Conservation (phyloP, 23 tunicate species). For the Botrylloides violaceus region DNA sequence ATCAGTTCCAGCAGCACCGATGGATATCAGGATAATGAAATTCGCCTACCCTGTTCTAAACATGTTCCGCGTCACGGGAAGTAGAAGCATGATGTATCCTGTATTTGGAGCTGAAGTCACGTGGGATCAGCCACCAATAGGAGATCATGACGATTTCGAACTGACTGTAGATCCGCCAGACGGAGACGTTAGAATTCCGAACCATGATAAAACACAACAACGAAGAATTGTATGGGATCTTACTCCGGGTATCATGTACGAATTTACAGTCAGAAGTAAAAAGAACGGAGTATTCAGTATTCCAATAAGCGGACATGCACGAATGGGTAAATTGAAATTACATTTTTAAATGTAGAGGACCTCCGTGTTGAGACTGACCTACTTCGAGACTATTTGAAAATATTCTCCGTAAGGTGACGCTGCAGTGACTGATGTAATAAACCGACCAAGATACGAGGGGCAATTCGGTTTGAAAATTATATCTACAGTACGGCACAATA, state of each 20-base stretch:
- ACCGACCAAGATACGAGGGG: no score
- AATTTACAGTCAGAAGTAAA: conserved; percentile 38
- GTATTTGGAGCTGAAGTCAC: conserved; percentile 60
- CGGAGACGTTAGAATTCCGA: conserved; percentile 50
- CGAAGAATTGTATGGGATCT: conserved; percentile 71
- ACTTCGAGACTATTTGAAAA: no score
- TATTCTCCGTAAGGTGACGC: no score
- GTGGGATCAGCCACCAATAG: conserved; percentile 63
- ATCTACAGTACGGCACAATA: no score
- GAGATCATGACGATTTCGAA: conserved; percentile 42
- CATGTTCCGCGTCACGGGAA: conserved; percentile 27
- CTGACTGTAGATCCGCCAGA: conserved; percentile 55
- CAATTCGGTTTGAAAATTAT: no score
- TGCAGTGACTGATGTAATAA: no score
- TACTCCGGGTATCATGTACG: conserved; percentile 62
- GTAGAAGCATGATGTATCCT: conserved; percentile 57
- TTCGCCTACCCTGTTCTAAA: conserved; percentile 60
- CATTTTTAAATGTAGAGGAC: no score
- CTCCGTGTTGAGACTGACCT: no score
- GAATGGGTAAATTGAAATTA: conserved; percentile 67
- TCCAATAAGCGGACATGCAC: conserved; percentile 15
- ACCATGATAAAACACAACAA: not conserved
- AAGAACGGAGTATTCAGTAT: conserved; percentile 49
- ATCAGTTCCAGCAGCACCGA: conserved; percentile 59
- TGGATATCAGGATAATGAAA: conserved; percentile 32